These are phyloP conservation scores for Tetragonisca angustula DNA, from an alignment of 2,888 invertebrate genomes.

Conservation along the genomic window DNA sequence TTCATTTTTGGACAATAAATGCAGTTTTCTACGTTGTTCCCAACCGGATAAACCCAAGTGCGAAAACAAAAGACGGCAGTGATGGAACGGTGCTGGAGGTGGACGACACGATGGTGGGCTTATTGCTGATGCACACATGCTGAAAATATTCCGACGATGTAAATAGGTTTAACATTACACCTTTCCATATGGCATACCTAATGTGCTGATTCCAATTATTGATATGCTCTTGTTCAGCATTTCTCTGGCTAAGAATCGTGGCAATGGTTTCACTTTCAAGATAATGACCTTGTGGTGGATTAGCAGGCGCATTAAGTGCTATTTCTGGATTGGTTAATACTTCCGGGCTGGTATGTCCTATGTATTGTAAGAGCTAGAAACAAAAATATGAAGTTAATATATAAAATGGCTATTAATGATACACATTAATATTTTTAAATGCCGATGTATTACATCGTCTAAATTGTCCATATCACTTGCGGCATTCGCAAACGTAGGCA, in stretches of 20 bases:
- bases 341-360: slow-evolving; percentile 96
- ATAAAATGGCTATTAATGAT: neutral
- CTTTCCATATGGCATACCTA: slow-evolving; percentile 65
- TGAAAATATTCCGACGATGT: slow-evolving; percentile 56
- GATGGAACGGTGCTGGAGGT: slow-evolving; percentile 89
- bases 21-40: slow-evolving; percentile 93
- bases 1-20: slow-evolving; percentile 94
- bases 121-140: slow-evolving; percentile 85
- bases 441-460: slow-evolving; percentile 90
- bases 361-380: slow-evolving; percentile 92
- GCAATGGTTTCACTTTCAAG: slow-evolving; percentile 94
- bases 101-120: slow-evolving; percentile 85
- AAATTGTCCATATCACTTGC: slow-evolving; percentile 96
- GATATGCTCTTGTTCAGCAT: slow-evolving; percentile 92
- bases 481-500: slow-evolving; percentile 92
- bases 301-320: slow-evolving; percentile 91
- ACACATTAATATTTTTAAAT: neutral
- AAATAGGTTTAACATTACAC: neutral
- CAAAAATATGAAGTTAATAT: neutral
- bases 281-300: slow-evolving; percentile 90
- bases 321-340: slow-evolving; percentile 82
- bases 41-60: slow-evolving; percentile 96
- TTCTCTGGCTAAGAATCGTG: slow-evolving; percentile 92
- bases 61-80: slow-evolving; percentile 94
- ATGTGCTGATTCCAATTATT: slow-evolving; percentile 82